Conservation (phyloP, 2,797 vertebrate species). For the Microctenopoma lineatum region DNA sequence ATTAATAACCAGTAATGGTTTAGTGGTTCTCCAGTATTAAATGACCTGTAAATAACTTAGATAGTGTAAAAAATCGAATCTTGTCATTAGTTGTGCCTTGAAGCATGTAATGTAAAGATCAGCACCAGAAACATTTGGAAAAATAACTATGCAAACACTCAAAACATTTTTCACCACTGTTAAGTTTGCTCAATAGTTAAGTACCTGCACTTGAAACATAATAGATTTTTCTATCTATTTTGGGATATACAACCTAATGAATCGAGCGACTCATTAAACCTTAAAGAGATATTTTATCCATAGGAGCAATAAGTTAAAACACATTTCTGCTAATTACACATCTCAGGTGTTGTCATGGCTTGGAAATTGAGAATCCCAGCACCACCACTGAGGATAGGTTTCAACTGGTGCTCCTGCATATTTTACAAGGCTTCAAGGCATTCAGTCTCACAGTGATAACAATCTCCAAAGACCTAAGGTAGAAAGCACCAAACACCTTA, state of each 20-base stretch:
- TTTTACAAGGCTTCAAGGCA: conserved; percentile 23
- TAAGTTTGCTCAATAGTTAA: too few relatives aligned
- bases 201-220: too few relatives aligned
- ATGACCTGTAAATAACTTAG: not conserved
- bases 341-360: conserved; percentile 9
- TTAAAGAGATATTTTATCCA: not conserved
- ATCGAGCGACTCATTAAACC: not conserved
- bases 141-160: too few relatives aligned
- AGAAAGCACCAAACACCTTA: conserved; percentile 9
- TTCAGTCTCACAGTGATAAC: not conserved
- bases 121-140: too few relatives aligned
- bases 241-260: not conserved
- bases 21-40: not conserved
- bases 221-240: not conserved
- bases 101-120: too few relatives aligned
- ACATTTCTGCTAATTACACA: conserved; percentile 1
- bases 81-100: not conserved
- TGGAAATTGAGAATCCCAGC: conserved; percentile 6
- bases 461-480: not conserved
- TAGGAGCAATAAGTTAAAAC: not conserved
- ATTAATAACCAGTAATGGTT: not conserved
- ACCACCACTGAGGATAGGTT: conserved; percentile 24
- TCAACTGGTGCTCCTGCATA: conserved; percentile 32
- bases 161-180: too few relatives aligned
- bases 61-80: not conserved